Evolutionary conservation across 2,797 vertebrate species (phyloP).

Genomic region (Melanotaenia boesemani): DNA sequence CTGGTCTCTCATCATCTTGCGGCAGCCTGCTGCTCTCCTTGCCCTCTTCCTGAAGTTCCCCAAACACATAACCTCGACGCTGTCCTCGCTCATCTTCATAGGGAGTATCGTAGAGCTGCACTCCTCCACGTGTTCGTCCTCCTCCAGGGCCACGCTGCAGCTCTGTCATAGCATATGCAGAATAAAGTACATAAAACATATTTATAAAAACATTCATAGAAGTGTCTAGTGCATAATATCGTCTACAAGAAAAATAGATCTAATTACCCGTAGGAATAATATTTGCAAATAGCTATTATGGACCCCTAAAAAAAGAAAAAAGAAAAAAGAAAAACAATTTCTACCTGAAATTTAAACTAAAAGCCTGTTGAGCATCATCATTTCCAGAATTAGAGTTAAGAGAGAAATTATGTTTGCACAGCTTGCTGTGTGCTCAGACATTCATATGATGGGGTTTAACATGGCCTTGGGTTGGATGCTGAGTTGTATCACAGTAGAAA

Average conservation of each 20-base stretch:
- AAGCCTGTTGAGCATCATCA: slow-evolving; percentile 73
- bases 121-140: slow-evolving; percentile 65
- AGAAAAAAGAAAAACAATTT: slow-evolving; percentile 41
- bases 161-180: slow-evolving; percentile 64
- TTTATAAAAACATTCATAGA: background rate
- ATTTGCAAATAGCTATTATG: slow-evolving; percentile 18
- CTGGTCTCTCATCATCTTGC: slow-evolving; percentile 91
- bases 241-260: slow-evolving; percentile 14
- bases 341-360: slow-evolving; percentile 42
- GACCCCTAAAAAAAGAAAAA: slow-evolving; percentile 19
- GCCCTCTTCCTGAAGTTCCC: slow-evolving; percentile 70
- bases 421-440: slow-evolving; percentile 69
- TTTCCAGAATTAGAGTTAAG: slow-evolving; percentile 64
- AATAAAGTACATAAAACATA: slow-evolving; percentile 8
- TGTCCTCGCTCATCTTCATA: slow-evolving; percentile 84
- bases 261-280: slow-evolving; percentile 2
- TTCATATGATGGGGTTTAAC: slow-evolving; percentile 75
- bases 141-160: slow-evolving; percentile 77
- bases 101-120: slow-evolving; percentile 93
- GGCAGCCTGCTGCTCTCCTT: slow-evolving; percentile 88
- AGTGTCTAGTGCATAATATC: background rate
- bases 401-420: slow-evolving; percentile 80
- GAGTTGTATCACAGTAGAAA: slow-evolving; percentile 58
- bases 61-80: slow-evolving; percentile 44
- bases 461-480: slow-evolving; percentile 61